These are phyloP conservation scores for Phacellophora camtschatica DNA, from an alignment of 30 jellyfish, hydroid and myxozoan genomes.

Conservation along the genomic window DNA sequence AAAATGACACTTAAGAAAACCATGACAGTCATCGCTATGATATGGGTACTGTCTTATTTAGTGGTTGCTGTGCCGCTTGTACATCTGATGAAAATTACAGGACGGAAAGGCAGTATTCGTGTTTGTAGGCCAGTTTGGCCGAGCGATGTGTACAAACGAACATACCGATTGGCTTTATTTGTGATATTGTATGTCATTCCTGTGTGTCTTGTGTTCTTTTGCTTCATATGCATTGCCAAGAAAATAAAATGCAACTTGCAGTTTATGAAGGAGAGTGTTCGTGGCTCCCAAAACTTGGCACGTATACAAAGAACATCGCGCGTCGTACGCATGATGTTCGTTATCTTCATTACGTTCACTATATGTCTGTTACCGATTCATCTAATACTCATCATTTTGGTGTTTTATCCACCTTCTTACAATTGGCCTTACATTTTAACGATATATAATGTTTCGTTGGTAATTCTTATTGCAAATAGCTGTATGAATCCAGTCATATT, in stretches of 20 bases:
- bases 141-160: neutral
- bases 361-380: constrained; percentile 88
- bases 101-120: constrained; percentile 38
- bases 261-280: constrained; percentile 58
- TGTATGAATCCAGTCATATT: constrained; percentile 91
- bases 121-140: constrained; percentile 71
- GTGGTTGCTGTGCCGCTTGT: constrained; percentile 82
- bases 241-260: constrained; percentile 56
- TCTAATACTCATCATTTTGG: constrained; percentile 31
- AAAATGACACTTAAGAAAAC: constrained; percentile 52
- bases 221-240: constrained; percentile 51
- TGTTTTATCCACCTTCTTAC: constrained; percentile 37
- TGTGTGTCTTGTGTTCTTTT: constrained; percentile 58
- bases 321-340: constrained; percentile 73
- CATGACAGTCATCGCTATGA: constrained; percentile 6
- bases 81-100: constrained; percentile 3
- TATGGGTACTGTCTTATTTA: constrained; percentile 79
- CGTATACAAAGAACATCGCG: constrained; percentile 71
- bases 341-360: constrained; percentile 85
- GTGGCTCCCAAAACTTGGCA: constrained; percentile 42
- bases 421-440: constrained; percentile 36
- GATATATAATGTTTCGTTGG: constrained; percentile 37
- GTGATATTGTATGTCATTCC: constrained; percentile 63
- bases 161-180: constrained; percentile 47
- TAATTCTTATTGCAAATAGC: constrained; percentile 77